Base-by-base conservation (phyloP, 2,113 vertebrate genomes). In the Syrmaticus mikado region DNA sequence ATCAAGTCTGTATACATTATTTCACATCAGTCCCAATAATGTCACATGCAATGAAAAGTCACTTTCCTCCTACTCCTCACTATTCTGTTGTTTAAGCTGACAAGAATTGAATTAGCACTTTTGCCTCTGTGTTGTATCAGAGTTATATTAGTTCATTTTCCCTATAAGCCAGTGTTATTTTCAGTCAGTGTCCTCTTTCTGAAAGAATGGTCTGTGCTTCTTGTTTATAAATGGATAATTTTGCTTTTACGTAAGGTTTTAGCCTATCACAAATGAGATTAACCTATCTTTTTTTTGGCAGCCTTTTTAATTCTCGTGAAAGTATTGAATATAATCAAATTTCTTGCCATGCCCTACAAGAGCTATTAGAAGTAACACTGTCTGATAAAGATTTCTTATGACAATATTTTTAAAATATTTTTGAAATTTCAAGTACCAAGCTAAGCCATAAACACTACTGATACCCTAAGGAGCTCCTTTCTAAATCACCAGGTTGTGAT, bases 31-130 rank as follows among this genome's bases (percentile, higher is more conserved):
- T 90, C 92, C 82, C 68, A 90, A 93, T 93, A 95, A 93, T 85
- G 95, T 95, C 93, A 95, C 55, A 93, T 40, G 70, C 60, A 88
- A 80, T 85, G 79, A 77, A 93, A 96, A 95, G 72, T 67, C 76
- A 85, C 77, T 93, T 96, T 95, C 76, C 82, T 80, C 87, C 93
- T 96, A 93, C 96, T 87, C 87, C 94, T 90, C 96, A 55, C 76
- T 92, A 36, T 93, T 88, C 90, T 13, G 21, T 93, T 94, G 93
- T 96, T 96, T 92, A 93, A 88, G 81, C 80, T 88, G 68, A 74
- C 90, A 81, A 80, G 92, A 95, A 96, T 45, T 85, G 87, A 85
- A 96, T 96, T 96, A 96, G 85, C 61, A 71, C 60, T 88, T 91
- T 89, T 90, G 94, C 41, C 55, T 88, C 72, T 90, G 45, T 90